These are phyloP conservation scores for Microcebus lehilahytsara DNA, from an alignment of 2,113 vertebrate genomes.

Conservation along the genomic window DNA sequence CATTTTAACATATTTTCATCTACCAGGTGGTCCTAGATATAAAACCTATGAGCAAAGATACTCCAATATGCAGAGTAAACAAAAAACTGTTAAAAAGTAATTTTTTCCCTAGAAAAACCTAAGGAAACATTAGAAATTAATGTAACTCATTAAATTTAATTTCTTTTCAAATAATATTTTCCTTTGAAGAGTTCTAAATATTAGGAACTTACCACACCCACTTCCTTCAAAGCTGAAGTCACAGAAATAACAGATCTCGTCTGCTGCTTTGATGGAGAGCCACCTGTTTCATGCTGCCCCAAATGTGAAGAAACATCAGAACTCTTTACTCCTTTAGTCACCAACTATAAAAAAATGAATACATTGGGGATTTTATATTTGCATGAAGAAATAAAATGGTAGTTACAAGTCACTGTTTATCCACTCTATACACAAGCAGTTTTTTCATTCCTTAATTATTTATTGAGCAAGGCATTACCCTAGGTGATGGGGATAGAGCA, in stretches of 20 bases:
- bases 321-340: slow-evolving; percentile 87
- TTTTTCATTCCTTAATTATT: slow-evolving; percentile 8
- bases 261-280: slow-evolving; percentile 80
- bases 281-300: slow-evolving; percentile 79
- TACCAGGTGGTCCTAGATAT: not conserved
- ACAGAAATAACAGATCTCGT: slow-evolving; percentile 91
- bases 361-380: not conserved
- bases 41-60: not conserved
- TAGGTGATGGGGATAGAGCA: not conserved
- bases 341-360: slow-evolving; percentile 83
- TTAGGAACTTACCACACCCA: slow-evolving; percentile 90
- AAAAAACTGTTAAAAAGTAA: slow-evolving; percentile 25
- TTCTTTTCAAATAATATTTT: not conserved
- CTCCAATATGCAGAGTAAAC: not conserved
- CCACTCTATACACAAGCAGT: not conserved
- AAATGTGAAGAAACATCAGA: slow-evolving; percentile 76
- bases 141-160: slow-evolving; percentile 6
- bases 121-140: not conserved
- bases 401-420: not conserved
- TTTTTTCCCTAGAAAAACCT: slow-evolving; percentile 8
- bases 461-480: not conserved
- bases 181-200: not conserved
- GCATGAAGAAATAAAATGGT: not conserved
- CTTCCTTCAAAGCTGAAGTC: slow-evolving; percentile 95
- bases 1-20: slow-evolving; percentile 1